Percentiles rank a stretch among this genome's conserved stretches.
phyloP scores from a whole-genome alignment of 2,888 invertebrate genomes.

The Hypena proboscidalis region DNA sequence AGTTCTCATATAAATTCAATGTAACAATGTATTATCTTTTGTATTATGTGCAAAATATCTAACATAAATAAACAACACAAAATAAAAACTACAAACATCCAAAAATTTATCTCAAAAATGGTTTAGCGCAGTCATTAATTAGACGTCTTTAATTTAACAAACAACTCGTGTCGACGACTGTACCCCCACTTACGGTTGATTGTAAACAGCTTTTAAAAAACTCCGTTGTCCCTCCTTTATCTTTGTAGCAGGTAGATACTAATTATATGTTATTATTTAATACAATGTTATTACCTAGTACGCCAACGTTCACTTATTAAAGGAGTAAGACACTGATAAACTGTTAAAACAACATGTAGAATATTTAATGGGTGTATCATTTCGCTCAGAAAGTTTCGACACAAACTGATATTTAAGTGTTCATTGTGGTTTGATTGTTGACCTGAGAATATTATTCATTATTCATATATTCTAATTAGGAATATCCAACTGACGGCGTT shows the following conservation, averaged over 20 bases:
- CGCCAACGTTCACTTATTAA: slow-evolving; percentile 63
- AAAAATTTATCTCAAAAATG: slow-evolving; percentile 1
- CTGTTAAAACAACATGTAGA: slow-evolving; percentile 62
- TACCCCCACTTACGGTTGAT: slow-evolving; percentile 74
- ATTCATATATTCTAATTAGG: slow-evolving; percentile 70
- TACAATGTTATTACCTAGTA: slow-evolving; percentile 78
- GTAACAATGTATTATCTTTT: no score
- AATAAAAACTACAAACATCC: no score
- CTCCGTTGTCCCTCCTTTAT: slow-evolving; percentile 77
- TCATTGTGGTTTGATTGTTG: slow-evolving; percentile 64
- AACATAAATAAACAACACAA: no score
- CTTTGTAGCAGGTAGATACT: slow-evolving; percentile 78
- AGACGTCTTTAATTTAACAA: slow-evolving; percentile 20
- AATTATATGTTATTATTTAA: slow-evolving; percentile 83
- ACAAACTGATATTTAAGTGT: slow-evolving; percentile 60
- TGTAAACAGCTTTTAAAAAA: slow-evolving; percentile 82
- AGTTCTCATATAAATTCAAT: no score
- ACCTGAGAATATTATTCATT: slow-evolving; percentile 61
- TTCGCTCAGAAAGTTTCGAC: slow-evolving; percentile 58
- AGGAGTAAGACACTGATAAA: slow-evolving; percentile 59
- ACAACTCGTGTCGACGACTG: slow-evolving; percentile 57
- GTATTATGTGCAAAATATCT: no score
- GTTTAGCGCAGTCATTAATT: slow-evolving; percentile 15
- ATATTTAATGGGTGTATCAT: slow-evolving; percentile 64
- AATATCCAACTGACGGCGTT: slow-evolving; percentile 60